Evolutionary conservation across 2,888 invertebrate species (phyloP).

Genomic region (Beris chalybata): DNA sequence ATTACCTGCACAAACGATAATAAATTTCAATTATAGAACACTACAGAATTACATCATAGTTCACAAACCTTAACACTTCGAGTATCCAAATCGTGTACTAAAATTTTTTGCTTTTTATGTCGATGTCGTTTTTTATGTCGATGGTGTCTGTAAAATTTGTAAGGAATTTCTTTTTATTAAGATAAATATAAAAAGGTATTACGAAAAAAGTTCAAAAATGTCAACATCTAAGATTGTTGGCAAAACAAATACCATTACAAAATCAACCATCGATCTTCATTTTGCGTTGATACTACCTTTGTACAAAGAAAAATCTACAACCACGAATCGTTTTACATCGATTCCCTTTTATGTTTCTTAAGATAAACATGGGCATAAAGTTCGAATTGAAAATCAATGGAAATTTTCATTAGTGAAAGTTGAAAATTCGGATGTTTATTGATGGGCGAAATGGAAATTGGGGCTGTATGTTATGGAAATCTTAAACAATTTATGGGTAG

Average conservation of each 20-base stretch:
- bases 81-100: constrained; percentile 56
- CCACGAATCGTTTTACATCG: neutral
- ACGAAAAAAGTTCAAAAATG: neutral
- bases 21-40: neutral
- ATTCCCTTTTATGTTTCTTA: neutral
- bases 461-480: no score
- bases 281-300: neutral
- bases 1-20: constrained; percentile 58
- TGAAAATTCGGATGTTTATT: no score
- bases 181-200: constrained; percentile 8
- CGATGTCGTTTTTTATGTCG: constrained; percentile 55
- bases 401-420: no score
- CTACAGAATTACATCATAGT: neutral
- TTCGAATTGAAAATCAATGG: no score
- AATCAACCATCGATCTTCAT: no score
- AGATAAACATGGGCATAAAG: constrained; percentile 7
- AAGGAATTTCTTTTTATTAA: constrained; percentile 10
- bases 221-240: no score
- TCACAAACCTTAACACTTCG: constrained; percentile 54
- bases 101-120: constrained; percentile 56
- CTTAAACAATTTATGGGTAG: no score
- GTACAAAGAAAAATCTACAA: neutral
- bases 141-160: constrained; percentile 49
- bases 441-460: no score
- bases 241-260: no score